These are phyloP conservation scores for Lycaena phlaeas DNA, from an alignment of 2,888 invertebrate genomes.

Conservation along the genomic window DNA sequence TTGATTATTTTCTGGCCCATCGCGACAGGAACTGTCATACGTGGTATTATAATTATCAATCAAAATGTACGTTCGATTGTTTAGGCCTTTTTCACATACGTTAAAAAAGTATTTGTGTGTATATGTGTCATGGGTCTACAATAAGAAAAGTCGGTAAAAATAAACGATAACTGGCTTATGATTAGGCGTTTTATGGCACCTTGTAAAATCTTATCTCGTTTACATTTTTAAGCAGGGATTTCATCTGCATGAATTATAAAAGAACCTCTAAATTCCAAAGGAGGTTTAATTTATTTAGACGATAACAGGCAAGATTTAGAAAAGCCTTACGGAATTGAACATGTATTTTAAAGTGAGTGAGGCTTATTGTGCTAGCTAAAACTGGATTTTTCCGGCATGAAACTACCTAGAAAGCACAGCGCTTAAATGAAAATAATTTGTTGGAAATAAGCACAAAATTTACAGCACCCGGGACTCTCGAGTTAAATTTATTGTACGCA, in stretches of 20 bases:
- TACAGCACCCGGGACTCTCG: constrained; percentile 39
- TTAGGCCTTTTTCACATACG: too few species aligned
- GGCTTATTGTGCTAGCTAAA: constrained; percentile 4
- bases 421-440: constrained; percentile 51
- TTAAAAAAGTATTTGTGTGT: too few species aligned
- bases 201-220: too few species aligned
- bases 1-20: neutral
- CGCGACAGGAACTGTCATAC: neutral
- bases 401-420: constrained; percentile 16
- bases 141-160: too few species aligned
- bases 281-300: constrained; percentile 5
- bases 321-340: neutral
- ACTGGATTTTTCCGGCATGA: constrained; percentile 8
- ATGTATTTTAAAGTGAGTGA: neutral
- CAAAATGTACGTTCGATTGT: neutral
- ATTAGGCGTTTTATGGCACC: too few species aligned
- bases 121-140: too few species aligned
- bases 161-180: too few species aligned
- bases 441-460: constrained; percentile 53
- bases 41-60: neutral
- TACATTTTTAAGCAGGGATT: too few species aligned
- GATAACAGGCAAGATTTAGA: neutral
- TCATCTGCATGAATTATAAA: too few species aligned
- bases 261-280: too few species aligned
- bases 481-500: constrained; percentile 58